Percentiles rank a stretch among this genome's conserved stretches.
Evolutionary conservation across 2,113 vertebrate genomes (phyloP).

Genomic region (Peromyscus maniculatus): DNA sequence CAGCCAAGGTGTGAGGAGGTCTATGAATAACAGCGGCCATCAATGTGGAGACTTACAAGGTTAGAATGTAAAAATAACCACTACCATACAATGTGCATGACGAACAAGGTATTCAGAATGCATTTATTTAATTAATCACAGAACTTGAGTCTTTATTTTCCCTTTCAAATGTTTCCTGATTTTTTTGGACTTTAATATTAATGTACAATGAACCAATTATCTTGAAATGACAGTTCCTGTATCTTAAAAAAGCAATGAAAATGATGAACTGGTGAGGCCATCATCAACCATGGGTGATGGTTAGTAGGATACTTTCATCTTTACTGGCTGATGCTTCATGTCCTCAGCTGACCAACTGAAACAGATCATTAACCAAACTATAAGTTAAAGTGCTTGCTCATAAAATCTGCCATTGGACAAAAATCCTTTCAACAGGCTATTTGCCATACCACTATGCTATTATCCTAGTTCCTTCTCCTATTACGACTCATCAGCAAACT

Average conservation of each 20-base stretch:
- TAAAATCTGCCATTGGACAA: constrained; percentile 39
- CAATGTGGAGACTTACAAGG: neutral
- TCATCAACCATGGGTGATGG: no score
- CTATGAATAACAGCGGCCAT: neutral
- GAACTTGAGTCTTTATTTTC: neutral
- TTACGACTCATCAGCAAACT: constrained; percentile 38
- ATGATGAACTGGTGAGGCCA: constrained; percentile 2
- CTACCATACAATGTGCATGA: constrained; percentile 8
- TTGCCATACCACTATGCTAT: constrained; percentile 39
- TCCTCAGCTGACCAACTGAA: neutral
- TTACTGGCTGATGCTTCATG: neutral
- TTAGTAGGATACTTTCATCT: constrained; percentile 8
- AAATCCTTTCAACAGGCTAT: neutral
- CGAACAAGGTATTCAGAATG: constrained; percentile 6
- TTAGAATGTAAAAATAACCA: neutral
- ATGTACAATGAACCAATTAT: neutral
- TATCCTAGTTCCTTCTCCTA: neutral
- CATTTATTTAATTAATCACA: neutral
- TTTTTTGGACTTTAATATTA: neutral
- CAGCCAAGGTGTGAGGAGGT: neutral
- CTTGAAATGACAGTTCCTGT: constrained; percentile 7
- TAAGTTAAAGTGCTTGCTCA: constrained; percentile 45
- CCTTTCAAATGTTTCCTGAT: constrained; percentile 36
- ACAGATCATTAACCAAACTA: neutral
- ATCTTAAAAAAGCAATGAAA: constrained; percentile 39